These are phyloP conservation scores for Chrysocyon brachyurus DNA, from an alignment of 2,797 vertebrate genomes.

Conservation along the genomic window DNA sequence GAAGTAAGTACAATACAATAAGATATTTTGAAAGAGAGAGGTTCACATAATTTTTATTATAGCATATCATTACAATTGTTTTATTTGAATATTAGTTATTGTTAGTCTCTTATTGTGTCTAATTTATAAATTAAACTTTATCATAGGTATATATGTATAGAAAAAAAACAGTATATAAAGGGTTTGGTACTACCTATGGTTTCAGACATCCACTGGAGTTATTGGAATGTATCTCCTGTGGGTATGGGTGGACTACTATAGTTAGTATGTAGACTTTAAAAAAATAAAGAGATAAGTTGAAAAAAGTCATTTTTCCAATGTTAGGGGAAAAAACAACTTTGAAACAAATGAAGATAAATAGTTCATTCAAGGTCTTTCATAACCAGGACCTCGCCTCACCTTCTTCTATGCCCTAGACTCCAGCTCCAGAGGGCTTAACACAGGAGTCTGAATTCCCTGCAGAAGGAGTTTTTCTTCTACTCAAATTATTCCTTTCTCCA, in stretches of 20 bases:
- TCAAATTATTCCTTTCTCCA: background rate
- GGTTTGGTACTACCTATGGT: background rate
- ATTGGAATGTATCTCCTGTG: background rate
- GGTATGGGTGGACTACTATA: background rate
- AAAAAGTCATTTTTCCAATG: background rate
- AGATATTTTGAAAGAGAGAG: background rate
- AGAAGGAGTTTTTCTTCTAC: background rate
- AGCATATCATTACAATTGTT: background rate
- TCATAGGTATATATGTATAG: background rate
- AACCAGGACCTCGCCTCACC: background rate
- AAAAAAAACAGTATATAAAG: background rate
- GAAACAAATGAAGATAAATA: constrained; percentile 22
- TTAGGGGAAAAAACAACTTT: background rate
- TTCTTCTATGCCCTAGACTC: background rate
- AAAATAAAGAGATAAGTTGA: background rate
- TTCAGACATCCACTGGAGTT: background rate
- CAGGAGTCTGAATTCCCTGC: background rate
- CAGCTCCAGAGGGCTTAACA: background rate
- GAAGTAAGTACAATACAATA: background rate
- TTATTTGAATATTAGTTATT: background rate
- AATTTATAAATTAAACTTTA: background rate
- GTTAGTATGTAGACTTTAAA: background rate
- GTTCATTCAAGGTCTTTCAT: background rate
- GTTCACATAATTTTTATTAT: background rate
- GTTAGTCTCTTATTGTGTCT: too few relatives aligned